Conservation (phyloP, 2,113 vertebrate genomes). For the Pluvialis apricaria region DNA sequence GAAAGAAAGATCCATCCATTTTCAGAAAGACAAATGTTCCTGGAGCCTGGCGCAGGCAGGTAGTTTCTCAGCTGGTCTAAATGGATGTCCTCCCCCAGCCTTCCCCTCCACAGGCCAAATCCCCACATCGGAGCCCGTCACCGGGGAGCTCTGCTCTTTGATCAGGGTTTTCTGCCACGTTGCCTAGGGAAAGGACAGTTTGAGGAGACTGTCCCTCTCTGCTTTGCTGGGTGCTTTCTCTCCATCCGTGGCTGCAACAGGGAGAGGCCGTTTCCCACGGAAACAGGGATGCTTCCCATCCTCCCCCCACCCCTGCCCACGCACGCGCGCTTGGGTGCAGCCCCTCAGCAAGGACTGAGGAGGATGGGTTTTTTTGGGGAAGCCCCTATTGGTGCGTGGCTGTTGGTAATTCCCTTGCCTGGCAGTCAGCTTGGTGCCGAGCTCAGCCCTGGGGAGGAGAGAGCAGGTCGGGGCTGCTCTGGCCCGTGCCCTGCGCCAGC, state of each 20-base stretch:
- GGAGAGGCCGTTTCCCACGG: neutral
- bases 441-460: neutral
- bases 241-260: neutral
- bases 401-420: neutral
- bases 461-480: no score
- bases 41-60: neutral
- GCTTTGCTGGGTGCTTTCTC: neutral
- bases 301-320: neutral
- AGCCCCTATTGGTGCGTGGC: fast-evolving
- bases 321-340: fast-evolving
- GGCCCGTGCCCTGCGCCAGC: neutral
- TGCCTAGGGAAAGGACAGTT: neutral
- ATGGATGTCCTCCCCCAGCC: neutral
- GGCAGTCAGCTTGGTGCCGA: neutral
- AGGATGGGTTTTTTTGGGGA: neutral
- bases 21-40: neutral
- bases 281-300: neutral
- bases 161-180: fast-evolving
- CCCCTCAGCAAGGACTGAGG: neutral
- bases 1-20: neutral
- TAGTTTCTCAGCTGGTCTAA: neutral
- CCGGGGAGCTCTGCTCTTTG: fast-evolving
- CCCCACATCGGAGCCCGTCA: neutral
- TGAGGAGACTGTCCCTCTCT: neutral
- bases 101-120: neutral